Base-by-base conservation (phyloP, 2,797 vertebrate genomes). In the Periparus ater region DNA sequence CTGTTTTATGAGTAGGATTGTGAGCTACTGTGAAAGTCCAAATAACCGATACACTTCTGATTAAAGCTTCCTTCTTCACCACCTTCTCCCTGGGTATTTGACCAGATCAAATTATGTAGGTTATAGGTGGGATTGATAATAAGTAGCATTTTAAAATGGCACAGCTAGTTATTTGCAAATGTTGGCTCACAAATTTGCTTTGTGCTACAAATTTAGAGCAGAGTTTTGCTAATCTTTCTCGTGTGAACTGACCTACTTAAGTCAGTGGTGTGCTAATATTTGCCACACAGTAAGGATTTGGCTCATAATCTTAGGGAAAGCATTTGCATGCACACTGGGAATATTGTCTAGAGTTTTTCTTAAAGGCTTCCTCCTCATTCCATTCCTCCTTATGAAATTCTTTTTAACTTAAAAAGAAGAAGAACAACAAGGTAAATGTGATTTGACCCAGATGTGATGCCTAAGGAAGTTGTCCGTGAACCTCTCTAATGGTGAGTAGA, bases 161-260 rank as follows among this genome's bases (percentile, higher is more conserved):
- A 61, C 25, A 71, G 57, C 65, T 74, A 54, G 36, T 85, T 92
- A 75, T 54, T 50, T 4, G 5, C 57, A 91, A 85, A 57, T 1
- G 0, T 85, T 68, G 36, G 67, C 45, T 82, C 67, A 67, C 9
- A 74, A 79, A 91, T 93, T 93, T 93, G 40, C 68, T 45, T 72
- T 87, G 63, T 13, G 4, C 87, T 92, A 89, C 84, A 83, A 51
- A 89, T 75, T 87, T 38, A 88, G 55, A 94, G 68, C 82, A 74
- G 92, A 94, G 66, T 94, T 96, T 93, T 93, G 54, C 61, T 95
- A 85, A 94, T 91, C 87, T 94, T 96, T 80, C 89, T 96, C 85
- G 70, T 91, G 83, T 94, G 89, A 88, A 78, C 87, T 93, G 95
- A 93, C 92, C 81, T 93, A 93, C 89, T 96, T 95, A 92, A 95